Percentiles rank a stretch among this genome's conserved stretches.
Conservation (phyloP, 2,888 invertebrate genomes). For the Andrena minutula region DNA sequence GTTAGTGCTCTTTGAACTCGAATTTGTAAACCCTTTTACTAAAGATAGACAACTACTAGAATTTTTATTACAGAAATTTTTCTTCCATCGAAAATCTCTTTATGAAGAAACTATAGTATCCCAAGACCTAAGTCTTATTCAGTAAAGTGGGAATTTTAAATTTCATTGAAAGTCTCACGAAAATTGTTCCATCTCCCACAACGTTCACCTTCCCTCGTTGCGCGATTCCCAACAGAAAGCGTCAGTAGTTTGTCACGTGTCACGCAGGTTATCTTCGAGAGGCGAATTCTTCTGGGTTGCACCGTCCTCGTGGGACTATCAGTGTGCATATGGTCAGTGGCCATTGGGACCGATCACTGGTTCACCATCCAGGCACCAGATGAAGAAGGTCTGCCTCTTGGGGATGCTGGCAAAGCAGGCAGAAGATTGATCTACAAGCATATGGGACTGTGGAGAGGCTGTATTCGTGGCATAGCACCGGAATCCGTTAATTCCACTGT, state of each 20-base stretch:
- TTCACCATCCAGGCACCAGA: constrained; percentile 86
- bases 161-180: too few species aligned
- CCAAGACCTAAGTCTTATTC: too few species aligned
- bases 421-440: constrained; percentile 87
- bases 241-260: background rate
- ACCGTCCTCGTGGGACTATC: constrained; percentile 89
- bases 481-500: constrained; percentile 56
- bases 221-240: background rate
- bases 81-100: too few species aligned
- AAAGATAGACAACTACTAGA: too few species aligned
- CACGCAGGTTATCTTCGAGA: constrained; percentile 88
- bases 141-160: too few species aligned
- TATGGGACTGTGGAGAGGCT: constrained; percentile 90
- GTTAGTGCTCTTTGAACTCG: too few species aligned
- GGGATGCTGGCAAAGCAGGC: constrained; percentile 69
- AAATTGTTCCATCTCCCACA: background rate
- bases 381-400: constrained; percentile 75
- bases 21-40: too few species aligned
- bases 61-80: too few species aligned
- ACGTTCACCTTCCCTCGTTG: background rate
- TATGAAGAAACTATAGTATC: too few species aligned
- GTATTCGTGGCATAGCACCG: constrained; percentile 85
- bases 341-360: constrained; percentile 92
- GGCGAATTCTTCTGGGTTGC: constrained; percentile 90
- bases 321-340: constrained; percentile 90